Conservation (phyloP, 2,797 vertebrate genomes). For the Pipistrellus pipistrellus region DNA sequence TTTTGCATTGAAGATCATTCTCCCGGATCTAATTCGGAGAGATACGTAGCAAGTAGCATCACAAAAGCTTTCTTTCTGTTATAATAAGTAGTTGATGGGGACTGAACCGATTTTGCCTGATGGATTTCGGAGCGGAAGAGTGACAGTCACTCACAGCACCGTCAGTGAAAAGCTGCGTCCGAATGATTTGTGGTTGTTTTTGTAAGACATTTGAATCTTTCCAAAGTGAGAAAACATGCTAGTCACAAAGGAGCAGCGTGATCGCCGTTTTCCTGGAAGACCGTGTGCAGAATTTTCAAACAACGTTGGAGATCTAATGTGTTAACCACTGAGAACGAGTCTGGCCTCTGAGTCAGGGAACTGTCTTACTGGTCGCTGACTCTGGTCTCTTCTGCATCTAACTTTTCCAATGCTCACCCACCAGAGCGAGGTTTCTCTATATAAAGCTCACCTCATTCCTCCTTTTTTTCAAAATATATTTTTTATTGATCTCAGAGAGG, state of each 20-base stretch:
- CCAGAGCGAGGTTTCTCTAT: not conserved
- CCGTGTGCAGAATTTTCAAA: slow-evolving; percentile 11
- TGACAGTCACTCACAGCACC: slow-evolving; percentile 52
- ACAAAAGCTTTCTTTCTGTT: slow-evolving; percentile 76
- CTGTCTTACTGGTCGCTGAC: not conserved
- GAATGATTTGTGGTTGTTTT: not conserved
- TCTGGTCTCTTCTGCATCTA: not conserved
- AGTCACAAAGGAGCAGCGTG: not conserved
- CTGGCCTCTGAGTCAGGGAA: not conserved
- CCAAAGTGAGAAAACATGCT: slow-evolving; percentile 71
- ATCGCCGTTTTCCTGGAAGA: not conserved
- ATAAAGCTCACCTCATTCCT: not conserved
- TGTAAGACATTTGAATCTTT: slow-evolving; percentile 54
- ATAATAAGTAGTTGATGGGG: slow-evolving; percentile 72
- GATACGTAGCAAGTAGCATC: slow-evolving; percentile 77
- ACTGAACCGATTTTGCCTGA: slow-evolving; percentile 69
- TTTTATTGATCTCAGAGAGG: too few relatives aligned
- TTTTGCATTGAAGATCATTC: slow-evolving; percentile 76
- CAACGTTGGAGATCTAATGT: not conserved
- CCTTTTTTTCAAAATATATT: too few relatives aligned
- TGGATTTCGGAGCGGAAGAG: slow-evolving; percentile 58
- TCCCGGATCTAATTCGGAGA: slow-evolving; percentile 75
- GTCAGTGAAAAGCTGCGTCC: slow-evolving; percentile 51
- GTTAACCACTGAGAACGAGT: not conserved
- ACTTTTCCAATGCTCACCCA: not conserved